Conservation (phyloP, 2,797 vertebrate genomes). For the Sus cebifrons region DNA sequence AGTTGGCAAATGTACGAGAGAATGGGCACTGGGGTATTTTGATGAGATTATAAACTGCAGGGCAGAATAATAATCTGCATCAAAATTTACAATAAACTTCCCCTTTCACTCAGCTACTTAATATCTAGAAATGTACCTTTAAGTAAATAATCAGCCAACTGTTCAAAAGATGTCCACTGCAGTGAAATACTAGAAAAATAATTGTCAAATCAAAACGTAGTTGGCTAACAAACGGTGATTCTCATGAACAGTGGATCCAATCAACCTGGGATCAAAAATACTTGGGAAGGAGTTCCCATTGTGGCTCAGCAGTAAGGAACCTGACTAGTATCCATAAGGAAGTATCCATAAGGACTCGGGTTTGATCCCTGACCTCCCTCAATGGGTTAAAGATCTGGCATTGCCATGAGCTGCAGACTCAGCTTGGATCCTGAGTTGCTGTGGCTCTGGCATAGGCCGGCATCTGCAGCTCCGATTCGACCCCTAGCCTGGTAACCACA, state of each 20-base stretch:
- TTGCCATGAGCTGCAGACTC: too few species aligned
- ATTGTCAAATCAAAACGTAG: background rate
- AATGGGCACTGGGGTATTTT: background rate
- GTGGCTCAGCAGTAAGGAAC: too few species aligned
- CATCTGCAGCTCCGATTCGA: too few species aligned
- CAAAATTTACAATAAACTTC: conserved; percentile 25
- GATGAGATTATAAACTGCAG: background rate
- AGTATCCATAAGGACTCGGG: too few species aligned
- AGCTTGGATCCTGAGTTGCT: too few species aligned
- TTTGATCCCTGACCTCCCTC: too few species aligned
- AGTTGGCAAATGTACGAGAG: background rate
- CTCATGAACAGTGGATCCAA: background rate
- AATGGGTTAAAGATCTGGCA: too few species aligned
- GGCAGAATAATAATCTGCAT: background rate
- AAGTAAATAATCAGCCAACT: background rate
- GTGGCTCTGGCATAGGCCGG: too few species aligned
- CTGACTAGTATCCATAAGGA: too few species aligned
- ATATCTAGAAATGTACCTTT: conserved; percentile 29
- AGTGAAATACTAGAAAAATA: background rate
- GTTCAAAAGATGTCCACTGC: background rate
- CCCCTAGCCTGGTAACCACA: too few species aligned
- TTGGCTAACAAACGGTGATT: background rate
- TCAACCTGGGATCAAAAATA: background rate
- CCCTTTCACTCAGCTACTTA: background rate
- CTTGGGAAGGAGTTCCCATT: background rate